phyloP scores from a whole-genome alignment of 1,140 invertebrate genomes.

The Euwallacea fornicatus region DNA sequence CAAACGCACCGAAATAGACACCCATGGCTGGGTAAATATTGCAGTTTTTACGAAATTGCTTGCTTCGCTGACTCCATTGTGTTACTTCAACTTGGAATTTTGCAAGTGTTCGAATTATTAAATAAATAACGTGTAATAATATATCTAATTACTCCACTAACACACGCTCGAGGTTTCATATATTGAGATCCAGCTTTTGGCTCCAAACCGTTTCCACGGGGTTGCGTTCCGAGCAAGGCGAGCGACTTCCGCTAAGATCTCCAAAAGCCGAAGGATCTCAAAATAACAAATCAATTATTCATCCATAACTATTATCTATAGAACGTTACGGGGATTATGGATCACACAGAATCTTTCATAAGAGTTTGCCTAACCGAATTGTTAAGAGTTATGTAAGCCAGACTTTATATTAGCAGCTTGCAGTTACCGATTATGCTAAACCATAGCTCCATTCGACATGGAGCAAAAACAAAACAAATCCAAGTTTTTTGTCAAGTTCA shows the following conservation, averaged over 20 bases:
- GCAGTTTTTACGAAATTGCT: constrained; percentile 26
- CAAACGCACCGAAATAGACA: constrained; percentile 23
- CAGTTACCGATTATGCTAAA: neutral
- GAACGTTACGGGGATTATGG: too few species aligned
- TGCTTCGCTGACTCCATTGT: constrained; percentile 31
- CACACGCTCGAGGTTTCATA: too few species aligned
- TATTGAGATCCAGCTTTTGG: too few species aligned
- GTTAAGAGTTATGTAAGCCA: constrained; percentile 4
- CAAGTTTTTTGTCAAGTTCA: constrained; percentile 8
- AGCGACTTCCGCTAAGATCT: too few species aligned
- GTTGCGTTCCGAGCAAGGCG: too few species aligned
- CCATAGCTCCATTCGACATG: neutral
- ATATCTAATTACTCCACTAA: constrained; percentile 12
- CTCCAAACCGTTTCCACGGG: too few species aligned
- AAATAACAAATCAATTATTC: neutral
- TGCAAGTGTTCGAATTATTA: constrained; percentile 36
- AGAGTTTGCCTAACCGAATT: neutral
- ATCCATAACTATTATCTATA: neutral
- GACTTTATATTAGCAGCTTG: neutral
- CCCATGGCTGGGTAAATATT: constrained; percentile 33
- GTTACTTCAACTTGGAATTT: constrained; percentile 35
- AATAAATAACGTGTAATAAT: constrained; percentile 21
- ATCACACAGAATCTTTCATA: too few species aligned
- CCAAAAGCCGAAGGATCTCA: neutral
- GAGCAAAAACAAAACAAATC: constrained; percentile 3